Base-by-base conservation (phyloP, 2,888 invertebrate species). In the Temnothorax rugatulus region DNA sequence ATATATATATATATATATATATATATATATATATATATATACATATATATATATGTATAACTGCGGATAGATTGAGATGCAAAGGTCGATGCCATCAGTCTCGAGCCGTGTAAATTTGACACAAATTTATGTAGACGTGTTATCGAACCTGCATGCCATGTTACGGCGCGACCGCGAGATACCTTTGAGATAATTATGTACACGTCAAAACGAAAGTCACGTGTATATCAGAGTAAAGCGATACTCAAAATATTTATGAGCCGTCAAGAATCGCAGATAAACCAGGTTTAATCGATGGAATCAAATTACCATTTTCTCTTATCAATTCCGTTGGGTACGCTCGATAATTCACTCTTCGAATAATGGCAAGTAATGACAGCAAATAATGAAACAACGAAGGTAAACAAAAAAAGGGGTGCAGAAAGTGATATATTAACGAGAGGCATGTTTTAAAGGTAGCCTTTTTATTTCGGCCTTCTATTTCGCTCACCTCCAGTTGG, bases 401-500 rank as follows among this genome's bases (percentile, higher is more conserved):
- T 29, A 0, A 29, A 29, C 29, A 29, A 29, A 4, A 29, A 29
- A 29, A 29, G 0, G 29, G 4, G 0, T 11, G 1, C 11, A 44
- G 3, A 25, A 25, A 52, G 13, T 57, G 4, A 34, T 13, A 13
- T 8, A 29, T 4, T 66, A 52, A 41, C 11, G 41, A 25, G 18
- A 9, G 9, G 18, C 2, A 34, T 21, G 21, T 41, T 52, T 64
- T 7, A 41, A 41, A 66, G 29, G 7, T 54, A 25, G 38, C 25
- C 34, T 7, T 34, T 34, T 34, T 29, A 29, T 29, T 34, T 34
- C 54, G 4, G 9, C 34, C 71, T 79, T 84, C 34, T 64, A n/a
- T 52, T 44, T 68, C 57, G 74, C 89, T 89, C 95, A 97, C 97
- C 95, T 97, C 97, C 85, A 97, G 96, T 91, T 96, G 96, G 77